Evolutionary conservation across 2,797 vertebrate genomes (phyloP), one percentile per base, ranked within the genome.

Genomic region (Mallotus villosus): DNA sequence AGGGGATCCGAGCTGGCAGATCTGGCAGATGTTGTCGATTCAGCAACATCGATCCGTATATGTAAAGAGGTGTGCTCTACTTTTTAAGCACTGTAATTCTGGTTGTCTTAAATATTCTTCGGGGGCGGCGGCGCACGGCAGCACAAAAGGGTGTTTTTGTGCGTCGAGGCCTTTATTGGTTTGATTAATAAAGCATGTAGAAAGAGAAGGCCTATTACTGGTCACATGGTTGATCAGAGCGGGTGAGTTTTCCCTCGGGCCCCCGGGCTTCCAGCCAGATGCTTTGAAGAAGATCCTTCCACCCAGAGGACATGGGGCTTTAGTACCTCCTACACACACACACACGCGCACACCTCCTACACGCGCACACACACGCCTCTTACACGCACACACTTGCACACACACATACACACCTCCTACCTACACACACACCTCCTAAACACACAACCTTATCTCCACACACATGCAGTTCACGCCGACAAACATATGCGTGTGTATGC

Each of bases 231-330:
- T 88, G 86, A 88, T 86, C 85, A 88, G 86, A 89, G 89, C 86
- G 87, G 87, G n/a, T n/a, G 87, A 91, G 89, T 87, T 82, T 84
- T 86, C 86, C 88, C 90, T 73, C 55, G 84, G 87, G 91, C 78
- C 67, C 75, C 6, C 70, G 49, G 75, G 89, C 89, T 92, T 89
- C 89, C 86, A 92, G 85, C 78, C 41, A 68, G 83, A 85, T 90
- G 85, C 93, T 94, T 94, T 93, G 92, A 94, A 93, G 92, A 92
- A 86, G 85, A 93, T 91, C 91, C 87, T 75, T 84, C 81, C 79
- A 88, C 91, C 92, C 93, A 78, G 78, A 90, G 91, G 93, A 90
- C 80, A 83, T 60, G 65, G 81, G 85, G 89, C 88, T 92, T 91
- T 87, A 84, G 78, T 77, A 85, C 84, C 91, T 91, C 89, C 82